Evolutionary conservation across 2,113 vertebrate species (phyloP), one percentile per base, ranked within the genome.

Genomic region (Papio anubis): DNA sequence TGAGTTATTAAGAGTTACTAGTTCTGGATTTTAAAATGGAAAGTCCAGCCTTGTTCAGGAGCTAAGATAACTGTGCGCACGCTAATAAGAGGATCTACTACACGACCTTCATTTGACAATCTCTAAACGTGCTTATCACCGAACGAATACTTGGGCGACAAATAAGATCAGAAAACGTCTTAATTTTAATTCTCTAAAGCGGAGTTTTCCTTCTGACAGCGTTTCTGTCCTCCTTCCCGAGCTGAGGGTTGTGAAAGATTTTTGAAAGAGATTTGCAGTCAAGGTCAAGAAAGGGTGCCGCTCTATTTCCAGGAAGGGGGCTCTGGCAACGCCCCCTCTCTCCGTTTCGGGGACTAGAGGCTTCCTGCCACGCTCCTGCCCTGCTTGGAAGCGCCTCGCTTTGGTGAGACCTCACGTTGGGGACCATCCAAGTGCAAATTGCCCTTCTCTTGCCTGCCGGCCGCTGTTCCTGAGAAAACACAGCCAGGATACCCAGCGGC

Each of bases 281-380:
- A 98, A 98, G 98, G 98, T 98, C 97, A 98, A 94, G 90, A 79
- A 76, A 68, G 70, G 93, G 90, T 93, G 84, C 40, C 55, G 43
- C 57, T 81, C 83, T 45, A 66, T 81, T 88, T 95, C 87, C 48
- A 68, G 72, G 57, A 79, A 76, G 87, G 94, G 85, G 93, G 75
- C 64, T 92, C 85, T 75, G 80, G 80, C 88, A 92, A 83, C 79
- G 52, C 80, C 85, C 90, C 86, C 57, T 12, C 59, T 17, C 43
- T 80, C 95, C 27, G 66, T 59, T 48, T 64, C 45, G 0, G 92
- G 82, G 94, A 88, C 80, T 57, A 21, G 1, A 45, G 57, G 90
- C 88, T 96, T 90, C 76, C 87, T 32, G 72, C 38, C 88, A 40
- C 2, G 82, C 81, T 82, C 68, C 40, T 25, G 61, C 57, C 85